phyloP scores from a whole-genome alignment of 2,113 vertebrate species.

The Colius striatus region DNA sequence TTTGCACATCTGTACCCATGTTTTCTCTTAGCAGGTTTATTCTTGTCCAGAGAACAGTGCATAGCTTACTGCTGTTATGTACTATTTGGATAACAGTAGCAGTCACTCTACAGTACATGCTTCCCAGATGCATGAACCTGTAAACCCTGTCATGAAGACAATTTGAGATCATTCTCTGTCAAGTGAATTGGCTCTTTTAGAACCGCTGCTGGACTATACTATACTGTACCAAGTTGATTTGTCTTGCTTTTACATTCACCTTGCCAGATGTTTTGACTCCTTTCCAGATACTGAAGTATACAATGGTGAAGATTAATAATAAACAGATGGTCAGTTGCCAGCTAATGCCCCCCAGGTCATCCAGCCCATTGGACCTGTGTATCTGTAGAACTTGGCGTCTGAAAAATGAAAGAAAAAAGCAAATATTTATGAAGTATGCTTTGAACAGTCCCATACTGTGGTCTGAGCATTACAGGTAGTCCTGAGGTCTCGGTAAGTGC shows the following conservation, averaged over 20 bases:
- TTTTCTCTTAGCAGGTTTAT: not conserved
- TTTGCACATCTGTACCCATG: not conserved
- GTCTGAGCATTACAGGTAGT: not conserved
- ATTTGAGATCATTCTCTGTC: not conserved
- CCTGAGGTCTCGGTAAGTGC: not conserved
- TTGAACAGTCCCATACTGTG: not conserved
- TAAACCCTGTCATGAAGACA: not conserved
- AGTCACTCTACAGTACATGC: not conserved
- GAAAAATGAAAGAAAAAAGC: not conserved
- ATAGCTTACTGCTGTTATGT: not conserved
- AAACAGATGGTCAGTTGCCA: constrained; percentile 95
- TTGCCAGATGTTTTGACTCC: constrained; percentile 98
- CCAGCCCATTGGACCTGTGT: constrained; percentile 89
- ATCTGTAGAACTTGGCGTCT: constrained; percentile 94
- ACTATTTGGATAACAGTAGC: not conserved
- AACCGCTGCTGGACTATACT: not conserved
- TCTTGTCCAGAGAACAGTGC: not conserved
- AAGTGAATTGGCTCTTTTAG: not conserved
- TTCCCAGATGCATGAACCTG: not conserved
- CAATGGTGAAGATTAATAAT: constrained; percentile 91
- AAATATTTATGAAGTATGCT: not conserved
- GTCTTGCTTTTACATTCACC: constrained; percentile 75
- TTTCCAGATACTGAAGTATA: constrained; percentile 99
- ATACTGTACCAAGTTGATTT: not conserved
- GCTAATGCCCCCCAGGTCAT: constrained; percentile 90